Conservation (phyloP, 2,113 vertebrate species). For the Elachura formosa region DNA sequence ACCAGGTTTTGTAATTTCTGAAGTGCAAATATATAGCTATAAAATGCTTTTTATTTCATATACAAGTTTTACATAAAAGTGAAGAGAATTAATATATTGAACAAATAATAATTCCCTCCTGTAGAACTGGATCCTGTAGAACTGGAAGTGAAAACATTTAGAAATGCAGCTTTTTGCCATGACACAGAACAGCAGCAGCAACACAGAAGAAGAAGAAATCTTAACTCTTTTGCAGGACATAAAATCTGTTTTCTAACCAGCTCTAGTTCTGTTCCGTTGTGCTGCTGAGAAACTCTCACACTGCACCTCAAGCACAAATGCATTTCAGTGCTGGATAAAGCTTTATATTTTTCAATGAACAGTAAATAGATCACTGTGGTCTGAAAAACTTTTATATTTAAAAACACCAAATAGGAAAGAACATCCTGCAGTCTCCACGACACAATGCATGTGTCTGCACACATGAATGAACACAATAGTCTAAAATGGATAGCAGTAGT, state of each 20-base stretch:
- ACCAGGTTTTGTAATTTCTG: neutral
- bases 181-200: neutral
- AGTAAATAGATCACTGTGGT: neutral
- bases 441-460: constrained; percentile 3
- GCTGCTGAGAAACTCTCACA: neutral
- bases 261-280: neutral
- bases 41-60: neutral
- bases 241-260: neutral
- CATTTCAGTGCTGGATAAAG: neutral
- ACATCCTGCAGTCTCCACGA: neutral
- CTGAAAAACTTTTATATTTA: neutral
- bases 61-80: neutral
- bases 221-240: neutral
- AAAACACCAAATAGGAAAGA: neutral
- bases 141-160: neutral
- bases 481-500: neutral
- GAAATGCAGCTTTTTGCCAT: neutral
- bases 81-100: neutral
- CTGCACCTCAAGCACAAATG: neutral
- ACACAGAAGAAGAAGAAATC: neutral
- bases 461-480: constrained; percentile 13
- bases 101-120: neutral
- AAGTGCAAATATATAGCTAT: neutral
- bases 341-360: neutral
- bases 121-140: neutral